Percentiles rank a stretch among this genome's conserved stretches.
Evolutionary conservation across 2,113 vertebrate genomes (phyloP).

Genomic region (Empidonax alnorum): DNA sequence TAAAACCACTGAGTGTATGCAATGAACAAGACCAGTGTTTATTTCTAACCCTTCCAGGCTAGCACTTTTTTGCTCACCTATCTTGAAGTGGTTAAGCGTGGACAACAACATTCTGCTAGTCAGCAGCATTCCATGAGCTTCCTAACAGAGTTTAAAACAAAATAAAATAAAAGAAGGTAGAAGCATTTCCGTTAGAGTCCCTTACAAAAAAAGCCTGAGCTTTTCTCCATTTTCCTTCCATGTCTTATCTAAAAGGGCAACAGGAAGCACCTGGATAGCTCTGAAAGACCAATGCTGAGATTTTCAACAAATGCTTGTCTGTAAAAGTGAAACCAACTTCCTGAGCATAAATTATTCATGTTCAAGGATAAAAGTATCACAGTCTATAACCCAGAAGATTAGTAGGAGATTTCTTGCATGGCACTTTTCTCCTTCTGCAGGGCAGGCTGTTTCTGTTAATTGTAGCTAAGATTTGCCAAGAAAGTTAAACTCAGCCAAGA

Average conservation of each 20-base stretch:
- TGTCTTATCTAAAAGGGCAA: neutral
- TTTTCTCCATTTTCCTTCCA: neutral
- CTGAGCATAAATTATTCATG: conserved; percentile 45
- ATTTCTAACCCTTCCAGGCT: neutral
- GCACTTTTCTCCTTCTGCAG: neutral
- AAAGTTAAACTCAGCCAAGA: neutral
- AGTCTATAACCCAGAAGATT: conserved; percentile 15
- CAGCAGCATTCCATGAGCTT: neutral
- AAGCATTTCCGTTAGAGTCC: neutral
- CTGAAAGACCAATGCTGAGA: neutral
- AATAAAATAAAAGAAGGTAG: neutral
- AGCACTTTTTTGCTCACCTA: neutral
- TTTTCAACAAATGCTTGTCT: conserved; percentile 19
- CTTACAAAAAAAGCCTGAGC: neutral
- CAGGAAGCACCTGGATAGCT: neutral
- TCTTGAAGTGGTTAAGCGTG: neutral
- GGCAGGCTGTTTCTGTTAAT: neutral
- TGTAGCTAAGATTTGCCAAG: neutral
- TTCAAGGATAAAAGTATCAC: conserved; percentile 32
- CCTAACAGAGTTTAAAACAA: neutral
- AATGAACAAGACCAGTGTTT: neutral
- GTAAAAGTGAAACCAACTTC: conserved; percentile 26
- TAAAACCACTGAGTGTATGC: neutral
- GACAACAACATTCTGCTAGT: neutral
- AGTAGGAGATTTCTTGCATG: neutral